Conservation (phyloP, 2,113 vertebrate genomes). For the Spea bombifrons region DNA sequence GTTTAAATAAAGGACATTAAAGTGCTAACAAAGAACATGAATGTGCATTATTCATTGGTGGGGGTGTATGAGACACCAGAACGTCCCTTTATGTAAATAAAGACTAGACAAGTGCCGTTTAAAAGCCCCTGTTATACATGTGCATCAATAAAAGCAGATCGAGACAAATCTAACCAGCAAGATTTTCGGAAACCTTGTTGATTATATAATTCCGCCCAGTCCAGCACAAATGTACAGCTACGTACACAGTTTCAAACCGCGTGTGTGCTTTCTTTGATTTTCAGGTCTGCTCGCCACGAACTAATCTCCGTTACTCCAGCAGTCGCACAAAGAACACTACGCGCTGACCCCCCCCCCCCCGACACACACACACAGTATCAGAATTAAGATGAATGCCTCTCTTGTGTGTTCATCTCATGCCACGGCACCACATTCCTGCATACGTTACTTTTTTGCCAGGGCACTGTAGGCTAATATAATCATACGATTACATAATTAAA, state of each 20-base stretch:
- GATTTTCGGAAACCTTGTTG: too few species aligned
- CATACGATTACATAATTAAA: slow-evolving; percentile 91
- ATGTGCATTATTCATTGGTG: too few species aligned
- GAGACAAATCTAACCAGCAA: too few species aligned
- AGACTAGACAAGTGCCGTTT: too few species aligned
- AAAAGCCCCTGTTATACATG: too few species aligned
- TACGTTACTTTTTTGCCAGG: slow-evolving; percentile 65
- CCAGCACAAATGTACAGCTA: neutral
- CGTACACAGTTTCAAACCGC: neutral
- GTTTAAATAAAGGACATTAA: too few species aligned
- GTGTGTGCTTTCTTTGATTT: neutral
- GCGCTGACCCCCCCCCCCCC: slow-evolving; percentile 9
- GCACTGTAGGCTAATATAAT: slow-evolving; percentile 82
- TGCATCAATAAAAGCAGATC: too few species aligned
- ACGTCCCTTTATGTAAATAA: too few species aligned
- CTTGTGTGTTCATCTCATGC: slow-evolving; percentile 48
- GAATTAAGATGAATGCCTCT: slow-evolving; percentile 48
- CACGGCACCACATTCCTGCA: slow-evolving; percentile 59
- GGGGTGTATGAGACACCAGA: too few species aligned
- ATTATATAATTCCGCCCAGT: too few species aligned
- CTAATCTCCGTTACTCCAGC: neutral
- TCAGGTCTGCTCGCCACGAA: slow-evolving; percentile 13
- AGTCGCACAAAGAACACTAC: slow-evolving; percentile 37
- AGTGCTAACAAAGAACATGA: too few species aligned
- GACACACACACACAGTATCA: slow-evolving; percentile 13